These are phyloP conservation scores for Leptobrachium leishanense DNA, from an alignment of 2,113 vertebrate genomes.

Conservation along the genomic window DNA sequence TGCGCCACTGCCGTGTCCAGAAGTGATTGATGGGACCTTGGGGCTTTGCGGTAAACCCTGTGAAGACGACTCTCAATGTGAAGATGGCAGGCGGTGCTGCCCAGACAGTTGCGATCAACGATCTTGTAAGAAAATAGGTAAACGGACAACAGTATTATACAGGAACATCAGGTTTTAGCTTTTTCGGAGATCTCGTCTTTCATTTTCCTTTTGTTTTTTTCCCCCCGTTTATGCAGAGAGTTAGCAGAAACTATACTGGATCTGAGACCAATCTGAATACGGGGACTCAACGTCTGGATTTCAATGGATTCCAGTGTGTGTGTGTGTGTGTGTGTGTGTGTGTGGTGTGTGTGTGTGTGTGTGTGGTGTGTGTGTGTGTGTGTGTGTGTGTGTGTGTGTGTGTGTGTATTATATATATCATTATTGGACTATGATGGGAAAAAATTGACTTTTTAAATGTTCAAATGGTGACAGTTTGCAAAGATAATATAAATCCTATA, in stretches of 20 bases:
- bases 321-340: too few species aligned
- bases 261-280: not conserved
- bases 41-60: not conserved
- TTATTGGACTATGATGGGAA: too few species aligned
- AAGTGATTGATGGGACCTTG: not conserved
- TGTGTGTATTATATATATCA: too few species aligned
- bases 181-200: not conserved
- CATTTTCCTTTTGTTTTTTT: not conserved
- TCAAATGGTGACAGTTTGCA: too few species aligned
- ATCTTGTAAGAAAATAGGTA: conserved; percentile 15
- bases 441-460: too few species aligned
- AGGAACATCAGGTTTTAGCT: not conserved
- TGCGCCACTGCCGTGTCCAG: not conserved
- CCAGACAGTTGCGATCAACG: not conserved
- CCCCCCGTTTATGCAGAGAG: conserved; percentile 25
- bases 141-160: not conserved
- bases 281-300: not conserved
- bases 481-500: too few species aligned
- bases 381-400: too few species aligned
- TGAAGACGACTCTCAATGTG: not conserved
- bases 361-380: too few species aligned
- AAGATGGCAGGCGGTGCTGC: not conserved
- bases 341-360: too few species aligned
- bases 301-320: too few species aligned
- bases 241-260: not conserved